Evolutionary conservation across 2,797 vertebrate species (phyloP).

Genomic region (Epinephelus coioides): DNA sequence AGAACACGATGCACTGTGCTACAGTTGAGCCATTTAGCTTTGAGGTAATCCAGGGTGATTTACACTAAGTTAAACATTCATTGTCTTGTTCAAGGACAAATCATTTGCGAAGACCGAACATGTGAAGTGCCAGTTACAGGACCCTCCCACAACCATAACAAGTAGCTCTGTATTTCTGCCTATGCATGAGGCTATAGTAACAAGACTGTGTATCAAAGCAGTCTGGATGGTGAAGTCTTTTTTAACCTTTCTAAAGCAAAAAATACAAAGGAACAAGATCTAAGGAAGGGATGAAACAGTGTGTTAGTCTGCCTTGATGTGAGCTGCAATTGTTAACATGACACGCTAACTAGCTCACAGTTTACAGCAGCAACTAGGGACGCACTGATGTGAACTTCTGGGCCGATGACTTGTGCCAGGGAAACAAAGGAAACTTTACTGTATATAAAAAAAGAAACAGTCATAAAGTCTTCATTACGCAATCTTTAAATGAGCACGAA

Average conservation of each 20-base stretch:
- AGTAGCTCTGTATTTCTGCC: neutral
- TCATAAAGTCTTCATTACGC: too few species aligned
- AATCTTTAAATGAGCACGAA: too few species aligned
- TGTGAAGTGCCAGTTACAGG: neutral
- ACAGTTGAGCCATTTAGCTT: conserved; percentile 44
- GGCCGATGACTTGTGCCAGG: too few species aligned
- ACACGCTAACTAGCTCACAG: too few species aligned
- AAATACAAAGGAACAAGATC: neutral
- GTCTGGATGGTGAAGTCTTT: neutral
- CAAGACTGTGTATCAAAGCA: neutral
- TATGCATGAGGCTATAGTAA: neutral
- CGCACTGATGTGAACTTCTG: too few species aligned
- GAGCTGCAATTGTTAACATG: too few species aligned
- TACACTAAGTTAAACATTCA: conserved; percentile 19
- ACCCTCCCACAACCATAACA: neutral
- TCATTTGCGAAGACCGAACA: conserved; percentile 14
- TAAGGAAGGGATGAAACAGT: neutral
- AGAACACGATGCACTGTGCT: conserved; percentile 9
- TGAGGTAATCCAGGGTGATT: conserved; percentile 45
- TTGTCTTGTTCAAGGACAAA: conserved; percentile 53
- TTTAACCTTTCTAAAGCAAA: neutral
- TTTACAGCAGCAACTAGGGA: too few species aligned
- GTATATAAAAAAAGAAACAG: too few species aligned
- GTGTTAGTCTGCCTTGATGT: neutral
- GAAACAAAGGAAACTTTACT: too few species aligned